Conservation (phyloP, 2,113 vertebrate genomes). For the Oxyura jamaicensis region DNA sequence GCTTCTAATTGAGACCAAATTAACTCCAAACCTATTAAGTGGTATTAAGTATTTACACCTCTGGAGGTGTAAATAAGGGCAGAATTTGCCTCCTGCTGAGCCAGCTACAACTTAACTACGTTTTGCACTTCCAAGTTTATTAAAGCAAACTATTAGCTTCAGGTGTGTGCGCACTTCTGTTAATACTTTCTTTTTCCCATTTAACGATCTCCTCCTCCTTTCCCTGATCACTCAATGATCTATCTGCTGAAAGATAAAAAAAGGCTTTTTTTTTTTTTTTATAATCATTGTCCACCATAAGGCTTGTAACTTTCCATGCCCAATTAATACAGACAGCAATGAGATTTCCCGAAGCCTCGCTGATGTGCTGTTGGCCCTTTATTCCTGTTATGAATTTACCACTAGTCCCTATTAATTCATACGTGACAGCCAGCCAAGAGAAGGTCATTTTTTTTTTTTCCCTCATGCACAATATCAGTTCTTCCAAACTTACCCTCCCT, state of each 20-base stretch:
- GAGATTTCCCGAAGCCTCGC: background rate
- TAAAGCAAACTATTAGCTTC: background rate
- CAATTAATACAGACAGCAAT: background rate
- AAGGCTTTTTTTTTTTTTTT: background rate
- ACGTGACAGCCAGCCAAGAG: background rate
- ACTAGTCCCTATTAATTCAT: background rate
- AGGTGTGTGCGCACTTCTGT: background rate
- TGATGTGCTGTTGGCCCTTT: background rate
- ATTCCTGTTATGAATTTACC: background rate
- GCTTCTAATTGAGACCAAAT: slow-evolving; percentile 10
- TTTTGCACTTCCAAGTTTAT: background rate
- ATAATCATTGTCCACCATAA: background rate
- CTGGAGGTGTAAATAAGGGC: background rate
- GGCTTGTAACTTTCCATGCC: background rate
- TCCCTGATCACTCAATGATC: background rate
- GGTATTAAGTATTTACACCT: background rate
- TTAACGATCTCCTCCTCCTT: background rate
- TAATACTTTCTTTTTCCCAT: background rate
- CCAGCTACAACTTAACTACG: background rate
- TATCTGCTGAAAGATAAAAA: background rate
- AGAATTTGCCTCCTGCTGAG: background rate
- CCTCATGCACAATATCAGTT: background rate
- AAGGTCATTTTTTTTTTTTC: background rate
- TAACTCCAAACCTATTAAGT: slow-evolving; percentile 9
- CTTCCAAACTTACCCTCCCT: background rate